Conservation (phyloP, 2,888 invertebrate genomes). For the Digitonthophagus gazella region DNA sequence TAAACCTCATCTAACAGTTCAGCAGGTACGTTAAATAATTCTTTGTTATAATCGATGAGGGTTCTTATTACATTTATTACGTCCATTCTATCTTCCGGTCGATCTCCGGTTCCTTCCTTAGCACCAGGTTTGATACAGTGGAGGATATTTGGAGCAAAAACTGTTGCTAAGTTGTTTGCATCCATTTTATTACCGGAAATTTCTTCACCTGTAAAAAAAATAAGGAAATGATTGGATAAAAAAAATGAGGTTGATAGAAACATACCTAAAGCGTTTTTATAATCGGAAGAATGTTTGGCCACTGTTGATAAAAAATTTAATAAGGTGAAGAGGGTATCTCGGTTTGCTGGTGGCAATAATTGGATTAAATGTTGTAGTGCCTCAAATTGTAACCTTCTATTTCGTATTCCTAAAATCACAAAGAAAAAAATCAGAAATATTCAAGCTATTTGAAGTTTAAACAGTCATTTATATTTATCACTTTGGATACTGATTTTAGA, state of each 20-base stretch:
- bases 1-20: constrained; percentile 85
- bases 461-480: no score
- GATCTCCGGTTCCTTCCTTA: constrained; percentile 54
- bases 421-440: constrained; percentile 19
- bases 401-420: constrained; percentile 78
- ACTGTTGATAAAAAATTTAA: constrained; percentile 79
- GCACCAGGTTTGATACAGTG: constrained; percentile 67
- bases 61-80: constrained; percentile 86
- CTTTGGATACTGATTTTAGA: no score
- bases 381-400: constrained; percentile 78
- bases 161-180: constrained; percentile 84
- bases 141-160: constrained; percentile 92
- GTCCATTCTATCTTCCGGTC: constrained; percentile 78
- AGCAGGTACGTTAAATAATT: constrained; percentile 73
- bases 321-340: constrained; percentile 84
- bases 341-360: constrained; percentile 80
- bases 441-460: constrained; percentile 8
- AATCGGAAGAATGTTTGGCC: constrained; percentile 69
- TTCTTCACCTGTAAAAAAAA: constrained; percentile 53
- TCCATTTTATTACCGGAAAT: constrained; percentile 91
- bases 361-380: constrained; percentile 81
- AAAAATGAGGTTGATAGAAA: background rate
- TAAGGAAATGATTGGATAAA: no score
- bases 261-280: constrained; percentile 54
- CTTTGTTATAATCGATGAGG: constrained; percentile 70